Evolutionary conservation across 2,113 vertebrate genomes (phyloP).

Genomic region (Pollachius pollachius): DNA sequence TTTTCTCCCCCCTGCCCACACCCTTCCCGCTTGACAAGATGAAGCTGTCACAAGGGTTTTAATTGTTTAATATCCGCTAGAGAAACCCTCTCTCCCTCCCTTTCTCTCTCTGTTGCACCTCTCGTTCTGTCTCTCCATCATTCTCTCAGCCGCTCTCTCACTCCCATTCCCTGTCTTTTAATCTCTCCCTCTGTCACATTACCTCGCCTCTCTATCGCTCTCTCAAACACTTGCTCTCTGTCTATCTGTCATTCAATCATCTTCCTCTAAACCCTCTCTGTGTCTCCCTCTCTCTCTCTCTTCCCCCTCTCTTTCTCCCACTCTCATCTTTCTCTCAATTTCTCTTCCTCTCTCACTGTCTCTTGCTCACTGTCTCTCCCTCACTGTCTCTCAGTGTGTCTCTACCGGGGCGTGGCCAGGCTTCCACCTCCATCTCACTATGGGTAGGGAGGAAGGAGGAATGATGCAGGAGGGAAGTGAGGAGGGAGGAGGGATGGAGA

Average conservation of each 20-base stretch:
- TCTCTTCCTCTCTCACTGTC: no score
- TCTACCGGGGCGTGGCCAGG: conserved; percentile 36
- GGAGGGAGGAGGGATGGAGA: no score
- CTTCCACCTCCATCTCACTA: conserved; percentile 18
- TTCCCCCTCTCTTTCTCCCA: neutral
- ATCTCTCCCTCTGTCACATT: no score
- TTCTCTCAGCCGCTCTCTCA: neutral
- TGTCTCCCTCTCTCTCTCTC: neutral
- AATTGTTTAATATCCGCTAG: conserved; percentile 31
- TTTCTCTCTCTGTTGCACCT: no score
- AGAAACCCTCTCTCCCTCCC: neutral
- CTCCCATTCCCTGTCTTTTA: no score
- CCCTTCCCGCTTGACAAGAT: conserved; percentile 21
- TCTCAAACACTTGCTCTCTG: no score
- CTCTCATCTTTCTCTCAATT: neutral
- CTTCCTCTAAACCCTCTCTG: neutral
- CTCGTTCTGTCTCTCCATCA: neutral
- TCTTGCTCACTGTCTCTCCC: no score
- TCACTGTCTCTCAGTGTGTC: conserved; percentile 9
- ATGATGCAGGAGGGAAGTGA: neutral
- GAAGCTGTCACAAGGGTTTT: conserved; percentile 31
- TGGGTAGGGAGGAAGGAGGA: no score
- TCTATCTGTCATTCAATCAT: no score
- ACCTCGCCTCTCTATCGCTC: no score
- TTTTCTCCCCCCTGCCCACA: no score